Base-by-base conservation (phyloP, 2,888 invertebrate genomes). In the Harpalus rubripes region DNA sequence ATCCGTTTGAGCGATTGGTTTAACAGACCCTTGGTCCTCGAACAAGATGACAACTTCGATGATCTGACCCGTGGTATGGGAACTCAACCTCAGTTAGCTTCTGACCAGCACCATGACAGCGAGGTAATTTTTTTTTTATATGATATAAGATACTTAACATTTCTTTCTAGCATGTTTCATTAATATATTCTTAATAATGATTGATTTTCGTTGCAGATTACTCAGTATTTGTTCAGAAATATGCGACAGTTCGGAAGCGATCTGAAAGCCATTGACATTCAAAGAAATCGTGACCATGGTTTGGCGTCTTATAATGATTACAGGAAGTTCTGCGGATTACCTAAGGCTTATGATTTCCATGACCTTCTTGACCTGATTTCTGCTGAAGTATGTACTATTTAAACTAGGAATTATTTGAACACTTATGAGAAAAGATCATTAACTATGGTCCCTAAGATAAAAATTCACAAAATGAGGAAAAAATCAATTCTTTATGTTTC, bases 231-330 rank as follows among this genome's bases (percentile, higher is more conserved):
- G 82, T 95, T 95, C 91, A 94, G 95, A 88, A 93, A 94, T 22
- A 94, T 94, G 86, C 94, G 93, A 89, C 94, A 94, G 1, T 95
- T 97, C 87, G 98, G 98, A 0, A 92, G 93, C 8, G 98, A 98
- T 90, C 92, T 98, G 85, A 94, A 96, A 63, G 95, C 97, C 0
- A 94, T 95, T 44, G 97, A 97, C 89, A 95, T 98, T 86, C 97
- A 98, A 90, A 93, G 98, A 86, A 96, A 96, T 87, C 93, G 98
- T 76, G 98, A 98, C 90, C 97, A 98, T 88, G 97, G 96, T 10
- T 91, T 98, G 44, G 96, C 95, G 4, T 94, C 94, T 0, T 98
- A 98, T 90, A 95, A 95, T 85, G 94, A 95, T 85, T 95, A 95
- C 88, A 93, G 98, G 83, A 94, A 94, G 8, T 95, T 95, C 86